phyloP scores from a whole-genome alignment of 2,888 invertebrate genomes.

The Coenonympha arcania region DNA sequence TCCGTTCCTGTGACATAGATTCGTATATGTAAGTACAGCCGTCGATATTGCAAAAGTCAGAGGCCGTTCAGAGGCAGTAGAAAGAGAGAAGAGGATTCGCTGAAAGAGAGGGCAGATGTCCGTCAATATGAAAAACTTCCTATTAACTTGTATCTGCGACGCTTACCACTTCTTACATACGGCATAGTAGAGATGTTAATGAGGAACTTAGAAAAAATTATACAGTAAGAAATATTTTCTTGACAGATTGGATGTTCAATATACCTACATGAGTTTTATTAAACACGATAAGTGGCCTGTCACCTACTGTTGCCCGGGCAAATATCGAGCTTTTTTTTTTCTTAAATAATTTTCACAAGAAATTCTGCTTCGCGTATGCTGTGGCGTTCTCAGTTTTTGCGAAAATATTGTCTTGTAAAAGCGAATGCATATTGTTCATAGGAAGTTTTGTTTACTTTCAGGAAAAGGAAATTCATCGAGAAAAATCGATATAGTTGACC shows the following conservation, averaged over 20 bases:
- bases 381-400: constrained; percentile 25
- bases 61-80: constrained; percentile 32
- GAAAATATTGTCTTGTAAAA: constrained; percentile 15
- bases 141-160: constrained; percentile 26
- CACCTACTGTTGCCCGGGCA: background rate
- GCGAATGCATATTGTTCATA: constrained; percentile 24
- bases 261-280: too few species aligned
- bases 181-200: background rate
- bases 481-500: constrained; percentile 19
- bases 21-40: constrained; percentile 45
- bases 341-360: background rate
- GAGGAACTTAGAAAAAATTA: background rate
- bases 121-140: constrained; percentile 32
- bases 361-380: constrained; percentile 27
- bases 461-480: constrained; percentile 12
- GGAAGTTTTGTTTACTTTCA: constrained; percentile 17
- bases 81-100: constrained; percentile 30
- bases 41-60: constrained; percentile 38
- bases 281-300: too few species aligned
- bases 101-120: constrained; percentile 32
- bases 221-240: too few species aligned
- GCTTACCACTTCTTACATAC: constrained; percentile 4
- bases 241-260: too few species aligned
- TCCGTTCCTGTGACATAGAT: constrained; percentile 35
- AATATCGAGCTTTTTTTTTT: too few species aligned